phyloP scores from a whole-genome alignment of 2,888 invertebrate genomes.

The Cosmia pyralina region DNA sequence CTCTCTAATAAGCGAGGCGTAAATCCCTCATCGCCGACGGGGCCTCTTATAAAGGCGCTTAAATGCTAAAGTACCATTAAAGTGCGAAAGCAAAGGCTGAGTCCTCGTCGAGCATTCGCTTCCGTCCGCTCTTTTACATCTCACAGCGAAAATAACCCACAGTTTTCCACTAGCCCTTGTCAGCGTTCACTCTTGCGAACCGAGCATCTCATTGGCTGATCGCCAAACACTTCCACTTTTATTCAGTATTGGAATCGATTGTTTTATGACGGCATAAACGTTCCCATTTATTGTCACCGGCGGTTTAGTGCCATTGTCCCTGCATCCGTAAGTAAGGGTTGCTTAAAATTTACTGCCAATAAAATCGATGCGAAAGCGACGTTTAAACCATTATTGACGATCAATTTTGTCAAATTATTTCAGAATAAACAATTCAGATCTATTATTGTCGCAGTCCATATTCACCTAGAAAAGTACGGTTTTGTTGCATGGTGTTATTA shows the following conservation, averaged over 20 bases:
- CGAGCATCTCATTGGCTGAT: conserved; percentile 82
- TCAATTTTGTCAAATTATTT: conserved; percentile 66
- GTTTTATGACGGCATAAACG: conserved; percentile 85
- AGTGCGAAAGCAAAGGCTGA: conserved; percentile 82
- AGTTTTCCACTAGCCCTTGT: conserved; percentile 78
- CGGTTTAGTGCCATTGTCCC: conserved; percentile 80
- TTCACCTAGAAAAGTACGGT: conserved; percentile 32
- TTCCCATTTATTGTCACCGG: conserved; percentile 82
- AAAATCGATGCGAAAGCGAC: conserved; percentile 74
- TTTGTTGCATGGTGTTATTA: conserved; percentile 42
- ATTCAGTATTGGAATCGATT: conserved; percentile 85
- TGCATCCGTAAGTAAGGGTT: conserved; percentile 79
- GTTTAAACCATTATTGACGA: conserved; percentile 70
- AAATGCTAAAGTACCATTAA: conserved; percentile 81
- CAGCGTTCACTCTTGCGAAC: conserved; percentile 72
- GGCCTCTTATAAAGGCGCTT: conserved; percentile 78
- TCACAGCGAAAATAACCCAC: conserved; percentile 79
- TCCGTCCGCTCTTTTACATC: conserved; percentile 84
- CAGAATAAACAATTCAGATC: conserved; percentile 51
- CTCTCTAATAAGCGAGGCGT: conserved; percentile 78
- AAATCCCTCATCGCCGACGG: conserved; percentile 74
- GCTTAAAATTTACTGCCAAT: conserved; percentile 81
- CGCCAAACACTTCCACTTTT: conserved; percentile 85
- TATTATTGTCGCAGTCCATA: conserved; percentile 36
- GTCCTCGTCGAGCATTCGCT: conserved; percentile 82